Base-by-base conservation (phyloP, 2,797 vertebrate species). In the Chaetophractus vellerosus region DNA sequence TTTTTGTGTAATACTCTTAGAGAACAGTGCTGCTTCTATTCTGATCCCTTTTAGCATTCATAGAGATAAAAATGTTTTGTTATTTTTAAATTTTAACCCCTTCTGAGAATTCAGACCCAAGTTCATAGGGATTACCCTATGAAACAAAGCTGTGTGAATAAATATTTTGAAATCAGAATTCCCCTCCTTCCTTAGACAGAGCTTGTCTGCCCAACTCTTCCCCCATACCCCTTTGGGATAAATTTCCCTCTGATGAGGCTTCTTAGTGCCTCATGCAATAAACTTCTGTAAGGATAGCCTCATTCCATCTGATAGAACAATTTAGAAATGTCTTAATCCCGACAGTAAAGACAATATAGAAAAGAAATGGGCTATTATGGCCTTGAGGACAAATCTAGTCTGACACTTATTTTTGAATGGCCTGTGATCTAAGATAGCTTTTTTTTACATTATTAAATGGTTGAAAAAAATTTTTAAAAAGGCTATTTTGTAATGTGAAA, bases 321-420 rank as follows among this genome's bases (percentile, higher is more conserved):
- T 76, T 88, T 85, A 26, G 84, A 92, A 94, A 68, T 81, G 21
- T 28, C 19, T 72, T 45, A 28, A 82, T 85, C 38, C 24, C 10
- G 69, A 1, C 36, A 36, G 31, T 80, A 50, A 63, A 48, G 50
- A 36, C 1, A 80, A 14, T 9, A 5, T 26, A 79, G 15, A 41
- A 41, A 87, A 89, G n/a, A 82, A 14, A 6, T 52, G 23, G 16
- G 14, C 23, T 8, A 2, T 33, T 68, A n/a, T 64, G 18, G n/a
- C 59, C 16, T 19, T 18, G 10, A 81, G 11, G 26, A n/a, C 16
- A 48, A 64, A 36, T 38, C 33, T 38, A 12, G 33, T 59, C 36
- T 23, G 33, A 36, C 18, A 5, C 26, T 33, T 64, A 33, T 8
- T 66, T 80, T 48, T 71, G 15, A 41, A 41, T 55, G 38, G 24